Base-by-base conservation (phyloP, 2,888 invertebrate species). In the Melitaea athalia region DNA sequence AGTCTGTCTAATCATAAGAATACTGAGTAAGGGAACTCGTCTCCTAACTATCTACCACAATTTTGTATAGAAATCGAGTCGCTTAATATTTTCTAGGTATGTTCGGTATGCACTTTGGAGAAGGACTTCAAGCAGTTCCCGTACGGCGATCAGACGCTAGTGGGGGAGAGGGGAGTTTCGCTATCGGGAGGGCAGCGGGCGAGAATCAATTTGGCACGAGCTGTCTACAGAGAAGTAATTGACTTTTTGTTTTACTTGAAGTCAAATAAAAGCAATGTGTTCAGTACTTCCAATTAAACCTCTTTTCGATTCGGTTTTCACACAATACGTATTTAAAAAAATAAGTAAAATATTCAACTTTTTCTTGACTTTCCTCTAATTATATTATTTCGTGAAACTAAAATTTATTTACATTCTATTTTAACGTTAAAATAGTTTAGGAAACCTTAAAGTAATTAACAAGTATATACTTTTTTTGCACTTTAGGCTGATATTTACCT, bases 181-280 rank as follows among this genome's bases (percentile, higher is more conserved):
- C 87, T 96, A 50, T 95, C 95, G 59, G 96, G 96, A 17, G 96
- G 96, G 66, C 96, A 96, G 82, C 95, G 95, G 77, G 96, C 96
- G 42, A 92, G 96, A 78, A 93, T 96, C 81, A 94, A 94, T 83
- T 89, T 96, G 77, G 95, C 94, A 50, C 91, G 95, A 75, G 83
- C 90, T 74, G 85, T 92, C 77, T 91, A 91, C 78, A 87, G 87
- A 83, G 88, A 91, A 82, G 91, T 90, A 84, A 81, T 77, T 79
- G 73, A 82, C 83, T 82, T 79, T 77, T 79, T 78, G 76, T 78
- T 66, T n/a, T 12, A 53, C 31, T 38, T 38, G 1, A 24, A 24
- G 12, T 53, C 53, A 31, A 73, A 74, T 71, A 69, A 72, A 50
- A 68, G 64, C 64, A 67, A 64, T 53, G 47, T 59, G 50, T 70